Evolutionary conservation across 35 echinoderm and acorn worm species (phyloP), one percentile per base, ranked within the genome.

Genomic region (Patiria miniata): DNA sequence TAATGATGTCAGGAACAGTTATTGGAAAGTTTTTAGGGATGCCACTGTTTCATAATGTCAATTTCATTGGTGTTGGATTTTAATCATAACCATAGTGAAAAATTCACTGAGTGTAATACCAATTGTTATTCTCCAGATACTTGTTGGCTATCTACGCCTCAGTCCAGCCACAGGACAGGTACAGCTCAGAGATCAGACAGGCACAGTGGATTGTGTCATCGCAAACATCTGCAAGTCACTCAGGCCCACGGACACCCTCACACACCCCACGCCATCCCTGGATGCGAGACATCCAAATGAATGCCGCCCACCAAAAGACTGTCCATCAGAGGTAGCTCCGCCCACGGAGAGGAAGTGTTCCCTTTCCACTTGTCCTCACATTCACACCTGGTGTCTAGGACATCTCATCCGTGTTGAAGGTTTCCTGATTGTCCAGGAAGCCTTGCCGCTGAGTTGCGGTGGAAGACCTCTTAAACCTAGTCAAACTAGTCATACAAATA

Each of bases 351-450:
- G 65, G 34, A 73, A 34, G 65, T 73, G 65, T 34, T 73, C 65
- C 8, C 29, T 30, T 30, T 47, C 42, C 42, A 73, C 19, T 15
- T 36, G 65, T 73, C 34, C 1, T 7, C 65, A 73, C 34, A 73
- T 73, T 18, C 65, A 73, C 65, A 73, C 65, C 65, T 73, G 65
- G 30, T 73, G 65, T 73, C 65, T 73, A 34, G 65, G 65, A 73
- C 65, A 73, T 30, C 65, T 73, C 65, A 73, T 73, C 26, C 65
- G 65, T 7, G 65, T 73, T 73, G 65, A 73, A 73, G 65, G 65
- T 23, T 73, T 36, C 26, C 29, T 36, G 26, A 73, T 73, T 7
- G 15, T 73, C 29, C 65, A 73, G 29, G 65, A 73, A 73, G 65
- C 19, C 7, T 73, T 73, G 65, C 26, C 65, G 26, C 65, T 30